Conservation (phyloP, 2,113 vertebrate genomes). For the Ceyx cyanopectus region DNA sequence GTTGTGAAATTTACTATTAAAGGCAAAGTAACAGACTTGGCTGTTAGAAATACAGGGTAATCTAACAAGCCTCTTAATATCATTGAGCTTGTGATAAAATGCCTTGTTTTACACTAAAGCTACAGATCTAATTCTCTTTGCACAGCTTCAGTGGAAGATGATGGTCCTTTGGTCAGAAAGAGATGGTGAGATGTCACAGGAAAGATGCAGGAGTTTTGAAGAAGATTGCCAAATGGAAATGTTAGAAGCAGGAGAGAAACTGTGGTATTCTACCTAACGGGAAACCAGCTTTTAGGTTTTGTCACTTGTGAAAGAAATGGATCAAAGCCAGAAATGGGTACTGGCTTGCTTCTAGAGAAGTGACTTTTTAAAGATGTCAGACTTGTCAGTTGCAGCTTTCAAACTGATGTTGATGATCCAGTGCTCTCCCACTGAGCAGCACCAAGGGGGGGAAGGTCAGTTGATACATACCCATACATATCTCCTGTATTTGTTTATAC, state of each 20-base stretch:
- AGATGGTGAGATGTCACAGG: neutral
- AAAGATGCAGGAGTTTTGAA: constrained; percentile 26
- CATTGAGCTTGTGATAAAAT: neutral
- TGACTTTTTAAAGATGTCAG: neutral
- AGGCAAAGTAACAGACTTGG: neutral
- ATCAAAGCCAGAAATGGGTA: neutral
- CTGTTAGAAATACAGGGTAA: neutral
- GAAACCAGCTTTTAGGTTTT: neutral
- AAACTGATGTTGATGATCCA: accelerated
- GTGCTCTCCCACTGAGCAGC: neutral
- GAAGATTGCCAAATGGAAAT: neutral
- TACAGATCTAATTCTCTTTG: neutral
- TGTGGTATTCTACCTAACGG: neutral
- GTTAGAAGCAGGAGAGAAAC: neutral
- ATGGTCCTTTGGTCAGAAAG: constrained; percentile 25
- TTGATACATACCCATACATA: neutral
- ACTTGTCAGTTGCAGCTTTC: neutral
- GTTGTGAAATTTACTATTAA: too few species aligned
- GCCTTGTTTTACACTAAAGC: neutral
- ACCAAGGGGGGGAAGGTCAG: too few species aligned
- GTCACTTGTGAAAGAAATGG: neutral
- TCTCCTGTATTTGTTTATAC: neutral
- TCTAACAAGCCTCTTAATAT: neutral
- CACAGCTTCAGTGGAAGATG: neutral
- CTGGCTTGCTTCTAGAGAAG: neutral